Evolutionary conservation across 1,140 invertebrate species (phyloP).

Genomic region (Zaprionus africanus): DNA sequence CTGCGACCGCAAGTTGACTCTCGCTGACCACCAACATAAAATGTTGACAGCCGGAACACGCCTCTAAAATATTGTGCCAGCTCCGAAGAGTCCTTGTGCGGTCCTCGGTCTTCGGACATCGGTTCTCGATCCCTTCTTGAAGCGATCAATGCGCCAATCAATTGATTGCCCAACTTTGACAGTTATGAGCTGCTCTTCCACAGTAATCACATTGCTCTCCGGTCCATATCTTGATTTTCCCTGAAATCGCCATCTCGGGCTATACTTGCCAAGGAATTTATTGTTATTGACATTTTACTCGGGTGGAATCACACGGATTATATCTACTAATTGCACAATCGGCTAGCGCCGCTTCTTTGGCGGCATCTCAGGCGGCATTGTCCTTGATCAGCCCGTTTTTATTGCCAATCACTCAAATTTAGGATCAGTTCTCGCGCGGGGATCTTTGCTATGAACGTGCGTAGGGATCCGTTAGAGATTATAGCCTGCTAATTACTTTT

Average conservation of each 20-base stretch:
- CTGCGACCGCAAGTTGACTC: slow-evolving; percentile 72
- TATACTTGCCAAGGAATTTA: slow-evolving; percentile 67
- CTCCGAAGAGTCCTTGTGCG: slow-evolving; percentile 59
- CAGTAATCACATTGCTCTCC: slow-evolving; percentile 35
- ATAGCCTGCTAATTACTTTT: neutral
- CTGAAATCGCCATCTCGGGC: slow-evolving; percentile 19
- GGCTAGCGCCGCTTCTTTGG: slow-evolving; percentile 31
- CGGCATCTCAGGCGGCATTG: slow-evolving; percentile 40
- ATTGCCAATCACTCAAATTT: slow-evolving; percentile 43
- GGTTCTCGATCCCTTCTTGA: slow-evolving; percentile 8
- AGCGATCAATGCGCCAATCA: slow-evolving; percentile 55
- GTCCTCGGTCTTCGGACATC: slow-evolving; percentile 34
- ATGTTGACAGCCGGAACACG: slow-evolving; percentile 83
- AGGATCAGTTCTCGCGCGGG: too few relatives aligned
- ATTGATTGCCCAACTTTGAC: slow-evolving; percentile 68
- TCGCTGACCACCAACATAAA: slow-evolving; percentile 80
- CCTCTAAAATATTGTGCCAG: slow-evolving; percentile 79
- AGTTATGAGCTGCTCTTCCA: slow-evolving; percentile 74
- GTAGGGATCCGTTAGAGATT: neutral
- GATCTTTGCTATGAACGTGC: too few relatives aligned
- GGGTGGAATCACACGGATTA: slow-evolving; percentile 79
- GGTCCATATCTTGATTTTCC: slow-evolving; percentile 60
- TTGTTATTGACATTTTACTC: slow-evolving; percentile 80
- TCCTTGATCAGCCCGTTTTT: slow-evolving; percentile 49
- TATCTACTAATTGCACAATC: slow-evolving; percentile 69